Evolutionary conservation across 2,888 invertebrate genomes (phyloP).

Genomic region (Fabriciana adippe): DNA sequence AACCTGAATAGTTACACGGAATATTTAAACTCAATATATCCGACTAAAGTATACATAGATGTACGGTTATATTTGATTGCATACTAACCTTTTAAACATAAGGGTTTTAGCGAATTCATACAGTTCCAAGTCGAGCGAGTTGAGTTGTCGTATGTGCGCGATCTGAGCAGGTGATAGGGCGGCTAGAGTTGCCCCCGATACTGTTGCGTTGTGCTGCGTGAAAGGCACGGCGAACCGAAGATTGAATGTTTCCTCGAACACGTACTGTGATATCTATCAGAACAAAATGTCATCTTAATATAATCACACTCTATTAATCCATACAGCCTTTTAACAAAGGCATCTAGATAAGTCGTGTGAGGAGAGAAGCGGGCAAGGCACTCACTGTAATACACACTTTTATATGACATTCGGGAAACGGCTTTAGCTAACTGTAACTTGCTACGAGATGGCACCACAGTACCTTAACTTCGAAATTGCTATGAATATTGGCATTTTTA

Average conservation of each 20-base stretch:
- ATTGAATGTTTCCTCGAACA: constrained; percentile 97
- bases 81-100: constrained; percentile 86
- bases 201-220: constrained; percentile 95
- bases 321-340: too few relatives aligned
- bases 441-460: too few relatives aligned
- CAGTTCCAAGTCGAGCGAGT: constrained; percentile 94
- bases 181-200: constrained; percentile 91
- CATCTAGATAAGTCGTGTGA: too few relatives aligned
- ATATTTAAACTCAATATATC: too few relatives aligned
- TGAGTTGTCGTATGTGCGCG: constrained; percentile 88
- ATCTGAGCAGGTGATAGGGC: constrained; percentile 89
- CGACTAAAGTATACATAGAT: not conserved
- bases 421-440: too few relatives aligned
- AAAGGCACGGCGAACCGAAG: constrained; percentile 94
- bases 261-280: constrained; percentile 87
- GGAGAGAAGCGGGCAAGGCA: too few relatives aligned
- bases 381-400: too few relatives aligned
- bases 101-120: constrained; percentile 96
- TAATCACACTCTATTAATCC: not conserved
- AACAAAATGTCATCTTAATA: not conserved
- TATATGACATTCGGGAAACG: too few relatives aligned
- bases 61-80: not conserved
- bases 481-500: too few relatives aligned
- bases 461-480: too few relatives aligned
- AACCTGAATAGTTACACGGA: too few relatives aligned